Evolutionary conservation across 1,140 invertebrate genomes (phyloP).

Genomic region (Venustaconcha ellipsiformis): DNA sequence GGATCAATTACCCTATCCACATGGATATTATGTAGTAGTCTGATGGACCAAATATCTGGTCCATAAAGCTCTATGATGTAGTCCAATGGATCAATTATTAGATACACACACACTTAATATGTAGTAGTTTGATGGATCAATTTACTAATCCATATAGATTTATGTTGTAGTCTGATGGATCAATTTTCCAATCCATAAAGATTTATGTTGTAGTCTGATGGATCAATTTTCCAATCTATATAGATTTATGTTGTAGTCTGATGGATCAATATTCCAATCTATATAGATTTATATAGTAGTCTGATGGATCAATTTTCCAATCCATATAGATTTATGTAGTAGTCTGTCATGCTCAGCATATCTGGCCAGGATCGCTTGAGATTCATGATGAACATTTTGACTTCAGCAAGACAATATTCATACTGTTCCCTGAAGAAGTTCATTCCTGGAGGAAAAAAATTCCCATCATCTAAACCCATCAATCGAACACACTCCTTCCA

Average conservation of each 20-base stretch:
- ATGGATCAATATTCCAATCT: conserved; percentile 8
- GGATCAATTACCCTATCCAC: conserved; percentile 15
- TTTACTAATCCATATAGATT: conserved; percentile 30
- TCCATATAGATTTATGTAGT: conserved; percentile 33
- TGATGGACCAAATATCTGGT: neutral
- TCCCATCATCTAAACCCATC: conserved; percentile 29
- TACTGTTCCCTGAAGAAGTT: conserved; percentile 31
- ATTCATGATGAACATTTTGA: conserved; percentile 35
- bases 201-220: conserved; percentile 33
- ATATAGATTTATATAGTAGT: conserved; percentile 37
- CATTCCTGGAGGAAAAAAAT: conserved; percentile 36
- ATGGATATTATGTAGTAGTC: conserved; percentile 38
- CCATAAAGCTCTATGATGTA: too few relatives aligned
- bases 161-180: conserved; percentile 30
- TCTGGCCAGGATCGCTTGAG: conserved; percentile 40
- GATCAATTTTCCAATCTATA: conserved; percentile 21
- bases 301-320: neutral
- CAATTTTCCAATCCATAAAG: conserved; percentile 5
- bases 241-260: conserved; percentile 5
- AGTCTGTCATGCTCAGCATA: conserved; percentile 35
- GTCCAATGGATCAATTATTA: too few relatives aligned
- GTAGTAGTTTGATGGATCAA: too few relatives aligned
- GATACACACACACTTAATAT: too few relatives aligned
- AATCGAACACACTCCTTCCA: conserved; percentile 43
- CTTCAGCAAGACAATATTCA: conserved; percentile 35